Evolutionary conservation across 2,888 invertebrate genomes (phyloP).

Genomic region (Strigamia transsilvanica): DNA sequence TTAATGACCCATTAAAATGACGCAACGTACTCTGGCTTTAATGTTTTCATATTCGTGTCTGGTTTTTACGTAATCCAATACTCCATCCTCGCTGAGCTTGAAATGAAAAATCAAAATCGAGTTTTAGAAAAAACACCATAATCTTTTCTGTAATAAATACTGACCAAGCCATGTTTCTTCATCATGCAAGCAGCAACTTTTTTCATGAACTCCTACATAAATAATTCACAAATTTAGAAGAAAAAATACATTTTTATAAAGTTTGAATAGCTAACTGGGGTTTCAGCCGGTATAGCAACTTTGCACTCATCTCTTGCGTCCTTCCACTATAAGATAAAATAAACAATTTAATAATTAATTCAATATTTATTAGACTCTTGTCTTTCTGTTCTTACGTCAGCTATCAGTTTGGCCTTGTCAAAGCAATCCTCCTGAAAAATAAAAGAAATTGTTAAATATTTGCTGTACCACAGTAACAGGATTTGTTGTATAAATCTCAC

Average conservation of each 20-base stretch:
- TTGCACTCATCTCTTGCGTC: not conserved
- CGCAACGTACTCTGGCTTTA: not conserved
- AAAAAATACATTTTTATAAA: not conserved
- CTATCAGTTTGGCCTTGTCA: not conserved
- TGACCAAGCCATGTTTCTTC: not conserved
- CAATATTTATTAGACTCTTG: not conserved
- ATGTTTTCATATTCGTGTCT: not conserved
- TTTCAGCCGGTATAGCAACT: not conserved
- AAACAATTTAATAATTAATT: not conserved
- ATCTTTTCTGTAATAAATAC: not conserved
- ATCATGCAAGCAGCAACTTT: not conserved
- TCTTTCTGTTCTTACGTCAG: not conserved
- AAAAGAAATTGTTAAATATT: not conserved
- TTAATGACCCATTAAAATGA: not conserved
- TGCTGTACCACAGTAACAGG: not conserved
- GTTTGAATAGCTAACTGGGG: not conserved
- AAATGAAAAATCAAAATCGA: not conserved
- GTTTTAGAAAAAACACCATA: not conserved
- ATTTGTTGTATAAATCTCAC: not conserved
- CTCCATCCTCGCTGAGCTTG: not conserved
- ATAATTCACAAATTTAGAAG: not conserved
- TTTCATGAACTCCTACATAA: not conserved
- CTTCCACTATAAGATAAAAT: not conserved
- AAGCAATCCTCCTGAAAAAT: slow-evolving; percentile 10
- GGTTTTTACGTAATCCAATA: not conserved